Conservation (phyloP, 2,888 invertebrate genomes). For the Eristalinus aeneus region DNA sequence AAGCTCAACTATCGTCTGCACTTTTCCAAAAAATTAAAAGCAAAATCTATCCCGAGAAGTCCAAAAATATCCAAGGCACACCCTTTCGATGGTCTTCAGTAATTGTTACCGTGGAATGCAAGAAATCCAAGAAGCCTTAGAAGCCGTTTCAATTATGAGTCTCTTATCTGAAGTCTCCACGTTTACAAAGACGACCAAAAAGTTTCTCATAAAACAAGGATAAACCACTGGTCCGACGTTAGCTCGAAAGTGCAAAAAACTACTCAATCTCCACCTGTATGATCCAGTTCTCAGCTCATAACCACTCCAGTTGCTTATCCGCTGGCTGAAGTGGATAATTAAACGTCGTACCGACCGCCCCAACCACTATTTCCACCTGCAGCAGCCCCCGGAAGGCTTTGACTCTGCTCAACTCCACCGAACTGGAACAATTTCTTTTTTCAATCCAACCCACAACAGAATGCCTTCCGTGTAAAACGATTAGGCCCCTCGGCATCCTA, state of each 20-base stretch:
- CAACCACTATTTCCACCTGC: slow-evolving; percentile 1
- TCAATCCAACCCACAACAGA: neutral
- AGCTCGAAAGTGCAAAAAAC: neutral
- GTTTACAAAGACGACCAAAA: neutral
- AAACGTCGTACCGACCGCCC: neutral
- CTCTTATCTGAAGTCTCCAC: neutral
- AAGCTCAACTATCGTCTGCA: too few species aligned
- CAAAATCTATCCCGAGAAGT: too few species aligned
- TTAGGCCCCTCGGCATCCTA: neutral
- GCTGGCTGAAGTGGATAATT: neutral
- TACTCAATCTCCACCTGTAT: neutral
- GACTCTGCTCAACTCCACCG: neutral
- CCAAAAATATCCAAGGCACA: too few species aligned
- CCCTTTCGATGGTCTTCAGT: too few species aligned
- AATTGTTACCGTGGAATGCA: too few species aligned
- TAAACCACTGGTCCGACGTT: neutral
- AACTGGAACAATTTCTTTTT: slow-evolving; percentile 13
- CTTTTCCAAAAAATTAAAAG: too few species aligned
- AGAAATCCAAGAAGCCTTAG: too few species aligned
- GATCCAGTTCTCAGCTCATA: neutral
- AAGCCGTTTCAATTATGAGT: too few species aligned
- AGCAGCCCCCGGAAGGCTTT: slow-evolving; percentile 20
- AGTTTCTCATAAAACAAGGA: neutral
- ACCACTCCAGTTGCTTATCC: neutral
- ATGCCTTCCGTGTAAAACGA: neutral